Conservation (phyloP, 2,888 invertebrate genomes). For the Metacarcinus magister region DNA sequence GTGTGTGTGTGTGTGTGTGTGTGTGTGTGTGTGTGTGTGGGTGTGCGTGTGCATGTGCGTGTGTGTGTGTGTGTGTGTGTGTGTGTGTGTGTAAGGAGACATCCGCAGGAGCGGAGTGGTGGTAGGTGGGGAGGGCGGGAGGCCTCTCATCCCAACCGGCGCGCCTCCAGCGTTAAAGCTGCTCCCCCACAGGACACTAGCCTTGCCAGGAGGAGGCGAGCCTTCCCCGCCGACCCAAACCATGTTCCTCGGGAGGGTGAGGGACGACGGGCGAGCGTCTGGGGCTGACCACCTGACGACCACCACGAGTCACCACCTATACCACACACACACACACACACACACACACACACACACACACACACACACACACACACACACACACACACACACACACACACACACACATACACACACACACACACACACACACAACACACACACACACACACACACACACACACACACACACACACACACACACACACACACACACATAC, state of each 20-base stretch:
- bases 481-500: too few relatives aligned
- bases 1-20: slow-evolving; percentile 28
- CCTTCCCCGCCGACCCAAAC: not conserved
- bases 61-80: not conserved
- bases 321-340: not conserved
- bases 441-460: too few relatives aligned
- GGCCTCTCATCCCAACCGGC: not conserved
- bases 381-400: not conserved
- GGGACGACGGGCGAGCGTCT: not conserved
- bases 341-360: not conserved
- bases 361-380: not conserved
- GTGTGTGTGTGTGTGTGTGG: slow-evolving; percentile 34
- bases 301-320: not conserved
- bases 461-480: too few relatives aligned
- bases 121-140: not conserved
- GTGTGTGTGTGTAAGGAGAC: not conserved
- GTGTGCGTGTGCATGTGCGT: not conserved
- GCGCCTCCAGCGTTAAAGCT: slow-evolving; percentile 34
- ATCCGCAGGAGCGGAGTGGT: not conserved
- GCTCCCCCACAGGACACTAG: slow-evolving; percentile 26
- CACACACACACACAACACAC: not conserved
- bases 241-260: not conserved
- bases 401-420: not conserved
- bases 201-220: not conserved
- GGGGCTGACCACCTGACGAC: not conserved